Percentiles rank a stretch among this genome's conserved stretches.
phyloP scores from a whole-genome alignment of 2,797 vertebrate species.

The Aplochiton taeniatus region DNA sequence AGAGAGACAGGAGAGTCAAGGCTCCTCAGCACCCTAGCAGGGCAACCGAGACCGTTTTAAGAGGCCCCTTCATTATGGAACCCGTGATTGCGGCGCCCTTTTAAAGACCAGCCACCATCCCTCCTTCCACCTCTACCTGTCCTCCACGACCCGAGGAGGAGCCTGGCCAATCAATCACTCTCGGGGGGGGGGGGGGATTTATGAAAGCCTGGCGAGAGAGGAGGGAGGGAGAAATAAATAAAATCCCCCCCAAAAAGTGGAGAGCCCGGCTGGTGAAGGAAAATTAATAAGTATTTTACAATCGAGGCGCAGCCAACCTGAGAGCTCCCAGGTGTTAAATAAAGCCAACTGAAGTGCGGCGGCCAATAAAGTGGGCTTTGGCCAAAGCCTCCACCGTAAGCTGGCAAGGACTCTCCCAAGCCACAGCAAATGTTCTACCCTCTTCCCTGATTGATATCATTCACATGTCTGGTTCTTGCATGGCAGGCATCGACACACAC shows the following conservation, averaged over 20 bases:
- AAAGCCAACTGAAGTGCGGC: conserved; percentile 73
- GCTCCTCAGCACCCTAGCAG: conserved; percentile 26
- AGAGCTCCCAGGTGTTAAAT: conserved; percentile 71
- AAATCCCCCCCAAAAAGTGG: background rate
- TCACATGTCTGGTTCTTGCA: conserved; percentile 53
- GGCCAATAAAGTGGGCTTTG: conserved; percentile 69
- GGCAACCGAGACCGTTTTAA: conserved; percentile 26
- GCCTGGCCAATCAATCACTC: conserved; percentile 52
- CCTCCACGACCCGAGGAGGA: conserved; percentile 1
- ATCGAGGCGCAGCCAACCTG: conserved; percentile 30
- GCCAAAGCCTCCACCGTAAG: conserved; percentile 67
- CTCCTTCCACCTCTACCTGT: background rate
- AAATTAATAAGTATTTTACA: conserved; percentile 57
- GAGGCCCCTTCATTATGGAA: conserved; percentile 41
- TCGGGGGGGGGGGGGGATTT: conserved; percentile 33
- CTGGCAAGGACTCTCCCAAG: conserved; percentile 68
- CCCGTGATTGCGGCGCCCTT: conserved; percentile 13
- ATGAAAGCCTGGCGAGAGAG: conserved; percentile 40
- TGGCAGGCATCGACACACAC: conserved; percentile 46
- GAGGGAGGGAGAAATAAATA: conserved; percentile 42
- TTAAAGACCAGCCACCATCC: conserved; percentile 38
- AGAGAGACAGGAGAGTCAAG: conserved; percentile 21
- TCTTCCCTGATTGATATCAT: conserved; percentile 66
- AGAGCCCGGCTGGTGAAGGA: conserved; percentile 36
- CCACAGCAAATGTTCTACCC: conserved; percentile 56